A percentile compares a stretch with the other conserved stretches of the same genome.
phyloP scores from a whole-genome alignment of 2,888 invertebrate genomes.

The Agrypnus murinus region DNA sequence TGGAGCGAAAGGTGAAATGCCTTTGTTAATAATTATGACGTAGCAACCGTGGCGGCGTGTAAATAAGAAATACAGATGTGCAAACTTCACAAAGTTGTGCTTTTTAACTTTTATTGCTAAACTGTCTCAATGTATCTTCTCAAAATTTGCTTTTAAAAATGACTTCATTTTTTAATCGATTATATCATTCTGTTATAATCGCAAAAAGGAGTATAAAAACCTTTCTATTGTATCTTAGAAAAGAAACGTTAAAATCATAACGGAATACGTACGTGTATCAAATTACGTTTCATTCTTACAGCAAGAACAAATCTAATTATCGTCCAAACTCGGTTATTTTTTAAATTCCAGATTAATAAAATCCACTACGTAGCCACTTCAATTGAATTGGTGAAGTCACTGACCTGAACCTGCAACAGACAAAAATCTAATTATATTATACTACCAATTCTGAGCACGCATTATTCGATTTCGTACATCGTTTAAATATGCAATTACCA shows the following conservation, averaged over 20 bases:
- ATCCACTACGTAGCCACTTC: slow-evolving; percentile 22
- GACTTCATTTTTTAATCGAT: no score
- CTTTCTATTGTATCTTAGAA: no score
- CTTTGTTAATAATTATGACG: no score
- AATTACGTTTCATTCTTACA: slow-evolving; percentile 2
- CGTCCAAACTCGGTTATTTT: slow-evolving; percentile 32
- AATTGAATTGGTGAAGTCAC: slow-evolving; percentile 42
- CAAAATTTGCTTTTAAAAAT: no score
- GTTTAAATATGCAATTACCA: slow-evolving; percentile 31
- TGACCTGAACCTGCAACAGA: slow-evolving; percentile 43
- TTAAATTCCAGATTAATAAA: slow-evolving; percentile 39
- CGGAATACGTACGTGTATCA: slow-evolving; percentile 11
- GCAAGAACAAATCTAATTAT: slow-evolving; percentile 28
- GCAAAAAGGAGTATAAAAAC: no score
- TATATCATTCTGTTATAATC: no score
- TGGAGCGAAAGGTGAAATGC: no score
- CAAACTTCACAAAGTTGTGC: no score
- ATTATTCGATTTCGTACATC: slow-evolving; percentile 21
- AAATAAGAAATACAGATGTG: no score
- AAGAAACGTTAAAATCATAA: slow-evolving; percentile 18
- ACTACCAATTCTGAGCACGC: slow-evolving; percentile 41
- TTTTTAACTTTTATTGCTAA: no score
- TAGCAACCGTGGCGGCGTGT: no score
- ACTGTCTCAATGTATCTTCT: no score
- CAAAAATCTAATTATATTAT: slow-evolving; percentile 34